A percentile compares a stretch with the other conserved stretches of the same genome.
Evolutionary conservation across 1,140 invertebrate genomes (phyloP).

Genomic region (Tetramorium parvispinum): DNA sequence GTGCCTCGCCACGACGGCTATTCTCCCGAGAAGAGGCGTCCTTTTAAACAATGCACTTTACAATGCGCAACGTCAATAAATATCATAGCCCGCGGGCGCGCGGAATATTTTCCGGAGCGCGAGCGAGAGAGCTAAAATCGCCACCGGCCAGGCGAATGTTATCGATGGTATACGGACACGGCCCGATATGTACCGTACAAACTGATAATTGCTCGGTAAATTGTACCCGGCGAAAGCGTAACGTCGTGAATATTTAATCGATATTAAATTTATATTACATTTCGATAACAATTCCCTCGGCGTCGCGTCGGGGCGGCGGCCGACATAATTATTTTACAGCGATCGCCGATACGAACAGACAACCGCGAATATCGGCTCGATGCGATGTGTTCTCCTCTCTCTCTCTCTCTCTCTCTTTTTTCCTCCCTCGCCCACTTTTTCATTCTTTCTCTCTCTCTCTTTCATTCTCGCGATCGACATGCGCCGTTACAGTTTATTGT

Average conservation of each 20-base stretch:
- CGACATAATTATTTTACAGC: constrained; percentile 61
- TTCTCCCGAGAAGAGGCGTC: not conserved
- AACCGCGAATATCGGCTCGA: constrained; percentile 45
- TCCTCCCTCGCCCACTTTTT: not conserved
- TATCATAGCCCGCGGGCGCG: constrained; percentile 52
- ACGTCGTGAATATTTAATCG: constrained; percentile 63
- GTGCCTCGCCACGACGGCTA: not conserved
- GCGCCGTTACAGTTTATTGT: constrained; percentile 38
- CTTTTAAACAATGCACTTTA: constrained; percentile 55
- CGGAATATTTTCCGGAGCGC: constrained; percentile 45
- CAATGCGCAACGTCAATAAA: constrained; percentile 53
- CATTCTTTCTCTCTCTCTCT: no score
- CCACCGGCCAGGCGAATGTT: constrained; percentile 52
- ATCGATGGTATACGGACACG: constrained; percentile 30
- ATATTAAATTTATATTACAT: constrained; percentile 63
- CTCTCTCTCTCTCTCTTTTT: not conserved
- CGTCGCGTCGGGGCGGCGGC: constrained; percentile 38
- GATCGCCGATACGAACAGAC: constrained; percentile 49
- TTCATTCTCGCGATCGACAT: constrained; percentile 12
- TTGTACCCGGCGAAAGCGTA: constrained; percentile 58
- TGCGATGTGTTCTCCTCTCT: not conserved
- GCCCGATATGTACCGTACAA: constrained; percentile 38
- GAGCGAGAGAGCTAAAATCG: constrained; percentile 46
- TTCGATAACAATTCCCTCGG: constrained; percentile 60
- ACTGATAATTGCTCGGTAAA: constrained; percentile 61